Evolutionary conservation across 2,113 vertebrate species (phyloP).

Genomic region (Oenanthe melanoleuca): DNA sequence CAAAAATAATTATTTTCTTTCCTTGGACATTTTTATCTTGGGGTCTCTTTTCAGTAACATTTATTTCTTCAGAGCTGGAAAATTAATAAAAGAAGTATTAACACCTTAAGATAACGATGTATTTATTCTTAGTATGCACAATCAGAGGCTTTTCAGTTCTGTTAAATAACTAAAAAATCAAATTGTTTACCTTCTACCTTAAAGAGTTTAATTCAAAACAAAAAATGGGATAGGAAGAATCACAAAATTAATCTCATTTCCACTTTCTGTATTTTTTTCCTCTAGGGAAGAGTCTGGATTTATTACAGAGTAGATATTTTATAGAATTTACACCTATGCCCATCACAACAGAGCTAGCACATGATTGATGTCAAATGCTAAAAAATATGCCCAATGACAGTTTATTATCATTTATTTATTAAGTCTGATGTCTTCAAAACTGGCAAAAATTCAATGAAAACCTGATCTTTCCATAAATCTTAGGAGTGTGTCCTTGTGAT

Average conservation of each 20-base stretch:
- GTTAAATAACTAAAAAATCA: not conserved
- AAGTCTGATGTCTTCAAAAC: not conserved
- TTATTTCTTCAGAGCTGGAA: not conserved
- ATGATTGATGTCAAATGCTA: not conserved
- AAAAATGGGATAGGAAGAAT: not conserved
- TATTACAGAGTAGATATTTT: not conserved
- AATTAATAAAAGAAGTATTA: not conserved
- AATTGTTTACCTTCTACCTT: not conserved
- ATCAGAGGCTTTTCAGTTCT: not conserved
- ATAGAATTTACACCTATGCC: not conserved
- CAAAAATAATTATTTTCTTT: not conserved
- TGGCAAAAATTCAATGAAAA: not conserved
- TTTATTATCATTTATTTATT: not conserved
- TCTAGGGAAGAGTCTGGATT: not conserved
- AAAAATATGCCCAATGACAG: not conserved
- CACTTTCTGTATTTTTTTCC: not conserved
- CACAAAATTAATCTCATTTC: not conserved
- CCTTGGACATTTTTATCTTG: not conserved
- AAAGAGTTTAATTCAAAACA: not conserved
- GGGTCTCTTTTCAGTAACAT: not conserved
- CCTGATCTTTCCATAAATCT: not conserved
- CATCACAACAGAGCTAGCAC: not conserved
- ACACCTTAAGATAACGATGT: not conserved
- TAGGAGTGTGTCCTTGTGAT: not conserved
- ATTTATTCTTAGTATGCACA: not conserved